Base-by-base conservation (phyloP, 2,888 invertebrate species). In the Plebejus melissa region DNA sequence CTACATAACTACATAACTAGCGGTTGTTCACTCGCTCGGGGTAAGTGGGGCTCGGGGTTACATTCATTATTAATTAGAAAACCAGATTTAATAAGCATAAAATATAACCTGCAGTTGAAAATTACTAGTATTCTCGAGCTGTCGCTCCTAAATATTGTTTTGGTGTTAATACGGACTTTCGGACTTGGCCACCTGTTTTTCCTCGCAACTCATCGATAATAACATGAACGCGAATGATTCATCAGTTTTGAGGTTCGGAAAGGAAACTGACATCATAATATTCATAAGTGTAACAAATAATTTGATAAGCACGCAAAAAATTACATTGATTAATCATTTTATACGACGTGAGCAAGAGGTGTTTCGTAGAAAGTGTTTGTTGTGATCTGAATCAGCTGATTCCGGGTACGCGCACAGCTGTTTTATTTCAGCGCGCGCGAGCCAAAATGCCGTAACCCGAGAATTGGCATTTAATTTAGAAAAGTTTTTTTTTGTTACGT, bases 1-100 rank as follows among this genome's bases (percentile, higher is more conserved):
- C 65, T 60, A 65, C 65, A 65, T 65, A 65, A 65, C 85, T 84
- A 87, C 88, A 86, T 88, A 89, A 88, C 50, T 50, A 65, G 65
- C 65, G 65, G 65, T 36, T 65, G 65, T 65, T 36, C 28, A 65
- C 65, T 82, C 81, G 84, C 82, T 84, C 84, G 84, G 80, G 79
- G 79, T 78, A 78, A 77, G 79, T 76, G 76, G 78, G 79, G 77
- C 72, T 54, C 50, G 72, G 72, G 72, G 72, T 54, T 72, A 72
- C 71, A 71, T 32, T 72, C 13, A 71, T 72, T 50, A 50, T 72
- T 50, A 32, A 72, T 50, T 50, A 50, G 72, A 72, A 16, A 72
- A 16, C 50, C 65, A 16, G 32, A 65, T 65, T 32, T 65, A 65
- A 65, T 65, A 13, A 13, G 11, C 60, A 65, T 58, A 60, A 16